Evolutionary conservation across 2,888 invertebrate species (phyloP).

Genomic region (Onchidella celtica): DNA sequence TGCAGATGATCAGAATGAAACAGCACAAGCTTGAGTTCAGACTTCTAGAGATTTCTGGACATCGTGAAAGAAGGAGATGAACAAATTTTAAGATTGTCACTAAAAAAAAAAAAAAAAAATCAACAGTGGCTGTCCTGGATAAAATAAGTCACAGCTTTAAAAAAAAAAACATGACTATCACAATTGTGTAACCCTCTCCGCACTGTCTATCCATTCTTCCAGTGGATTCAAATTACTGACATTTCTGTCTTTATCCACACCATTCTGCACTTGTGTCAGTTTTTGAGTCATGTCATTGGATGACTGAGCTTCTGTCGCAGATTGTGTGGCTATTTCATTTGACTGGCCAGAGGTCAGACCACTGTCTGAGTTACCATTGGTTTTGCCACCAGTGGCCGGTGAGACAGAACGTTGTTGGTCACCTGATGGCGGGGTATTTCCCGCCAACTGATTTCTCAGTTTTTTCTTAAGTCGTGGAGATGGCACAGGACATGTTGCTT

Average conservation of each 20-base stretch:
- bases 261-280: neutral
- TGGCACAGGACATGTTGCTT: neutral
- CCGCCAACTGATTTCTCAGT: neutral
- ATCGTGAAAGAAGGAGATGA: neutral
- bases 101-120: neutral
- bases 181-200: conserved; percentile 40
- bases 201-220: conserved; percentile 18
- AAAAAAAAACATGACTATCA: neutral
- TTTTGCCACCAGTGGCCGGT: neutral
- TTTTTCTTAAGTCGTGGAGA: neutral
- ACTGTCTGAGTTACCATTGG: neutral
- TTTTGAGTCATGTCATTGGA: neutral
- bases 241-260: neutral
- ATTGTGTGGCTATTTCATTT: neutral
- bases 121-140: neutral
- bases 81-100: neutral
- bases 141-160: neutral
- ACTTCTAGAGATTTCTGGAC: too few species aligned
- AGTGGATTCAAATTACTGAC: neutral
- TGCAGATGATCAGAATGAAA: too few species aligned
- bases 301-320: neutral
- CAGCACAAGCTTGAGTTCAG: too few species aligned
- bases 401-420: neutral
- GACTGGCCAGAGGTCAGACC: neutral
- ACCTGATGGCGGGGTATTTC: neutral